phyloP scores from a whole-genome alignment of 2,113 vertebrate species.

The Perognathus longimembris region DNA sequence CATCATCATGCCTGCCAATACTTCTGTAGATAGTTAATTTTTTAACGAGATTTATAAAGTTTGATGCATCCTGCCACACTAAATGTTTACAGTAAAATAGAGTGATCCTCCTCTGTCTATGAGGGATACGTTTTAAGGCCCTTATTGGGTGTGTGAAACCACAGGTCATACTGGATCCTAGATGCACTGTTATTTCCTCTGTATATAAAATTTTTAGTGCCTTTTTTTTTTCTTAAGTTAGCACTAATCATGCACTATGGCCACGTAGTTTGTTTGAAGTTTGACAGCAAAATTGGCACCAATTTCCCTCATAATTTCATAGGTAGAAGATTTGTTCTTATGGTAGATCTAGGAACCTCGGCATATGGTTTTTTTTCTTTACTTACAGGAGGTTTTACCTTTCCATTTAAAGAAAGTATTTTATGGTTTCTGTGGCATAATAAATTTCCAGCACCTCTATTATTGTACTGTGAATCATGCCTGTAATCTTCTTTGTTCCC shows the following conservation, averaged over 20 bases:
- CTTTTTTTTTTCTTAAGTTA: background rate
- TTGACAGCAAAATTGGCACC: background rate
- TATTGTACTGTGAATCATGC: background rate
- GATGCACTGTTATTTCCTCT: background rate
- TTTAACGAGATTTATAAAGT: constrained; percentile 4
- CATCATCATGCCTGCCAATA: background rate
- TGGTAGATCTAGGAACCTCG: background rate
- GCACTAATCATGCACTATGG: background rate
- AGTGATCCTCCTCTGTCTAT: background rate
- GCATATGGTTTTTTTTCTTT: background rate
- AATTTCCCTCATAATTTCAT: background rate
- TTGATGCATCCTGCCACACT: background rate
- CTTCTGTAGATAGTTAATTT: background rate
- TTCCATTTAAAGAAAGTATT: background rate
- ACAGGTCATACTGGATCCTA: background rate
- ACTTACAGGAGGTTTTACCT: background rate
- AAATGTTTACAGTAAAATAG: background rate
- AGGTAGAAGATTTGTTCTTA: background rate
- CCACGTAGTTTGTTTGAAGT: background rate
- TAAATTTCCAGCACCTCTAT: background rate
- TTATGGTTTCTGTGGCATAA: background rate
- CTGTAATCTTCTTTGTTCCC: too few species aligned
- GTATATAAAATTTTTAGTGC: background rate
- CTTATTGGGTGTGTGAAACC: background rate
- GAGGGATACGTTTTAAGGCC: background rate